phyloP scores from a whole-genome alignment of 2,797 vertebrate genomes.

The Pipistrellus nathusii region DNA sequence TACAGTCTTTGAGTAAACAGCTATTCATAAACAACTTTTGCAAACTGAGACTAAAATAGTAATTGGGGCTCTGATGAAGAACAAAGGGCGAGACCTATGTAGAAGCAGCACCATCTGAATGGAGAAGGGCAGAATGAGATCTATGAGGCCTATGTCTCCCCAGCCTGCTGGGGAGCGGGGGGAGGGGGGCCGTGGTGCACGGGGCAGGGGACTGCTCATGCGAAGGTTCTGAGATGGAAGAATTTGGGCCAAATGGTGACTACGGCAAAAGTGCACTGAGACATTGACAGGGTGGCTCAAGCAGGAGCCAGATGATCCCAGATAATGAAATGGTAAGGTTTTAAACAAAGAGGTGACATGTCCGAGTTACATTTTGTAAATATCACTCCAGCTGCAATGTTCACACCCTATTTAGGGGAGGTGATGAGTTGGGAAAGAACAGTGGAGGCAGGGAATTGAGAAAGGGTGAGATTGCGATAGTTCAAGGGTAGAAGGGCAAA shows the following conservation, averaged over 20 bases:
- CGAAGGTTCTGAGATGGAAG: not conserved
- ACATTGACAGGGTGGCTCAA: not conserved
- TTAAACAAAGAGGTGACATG: not conserved
- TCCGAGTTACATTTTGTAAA: not conserved
- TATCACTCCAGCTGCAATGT: not conserved
- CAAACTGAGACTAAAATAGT: not conserved
- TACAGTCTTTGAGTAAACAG: not conserved
- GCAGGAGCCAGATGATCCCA: not conserved
- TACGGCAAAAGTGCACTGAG: fast-evolving
- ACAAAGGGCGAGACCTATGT: not conserved
- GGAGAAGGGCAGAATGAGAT: not conserved
- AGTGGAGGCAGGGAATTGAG: not conserved
- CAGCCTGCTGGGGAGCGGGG: no score
- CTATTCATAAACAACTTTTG: not conserved
- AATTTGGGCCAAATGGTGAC: not conserved
- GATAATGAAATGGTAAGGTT: not conserved
- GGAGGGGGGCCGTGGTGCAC: fast-evolving
- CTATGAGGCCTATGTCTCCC: not conserved
- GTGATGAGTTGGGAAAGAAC: not conserved
- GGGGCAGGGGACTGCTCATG: not conserved
- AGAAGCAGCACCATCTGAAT: not conserved
- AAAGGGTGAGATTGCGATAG: not conserved
- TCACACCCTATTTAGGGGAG: not conserved
- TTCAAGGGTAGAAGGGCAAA: not conserved
- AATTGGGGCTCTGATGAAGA: not conserved